Base-by-base conservation (phyloP, 2,797 vertebrate species). In the Phrynocephalus forsythii region DNA sequence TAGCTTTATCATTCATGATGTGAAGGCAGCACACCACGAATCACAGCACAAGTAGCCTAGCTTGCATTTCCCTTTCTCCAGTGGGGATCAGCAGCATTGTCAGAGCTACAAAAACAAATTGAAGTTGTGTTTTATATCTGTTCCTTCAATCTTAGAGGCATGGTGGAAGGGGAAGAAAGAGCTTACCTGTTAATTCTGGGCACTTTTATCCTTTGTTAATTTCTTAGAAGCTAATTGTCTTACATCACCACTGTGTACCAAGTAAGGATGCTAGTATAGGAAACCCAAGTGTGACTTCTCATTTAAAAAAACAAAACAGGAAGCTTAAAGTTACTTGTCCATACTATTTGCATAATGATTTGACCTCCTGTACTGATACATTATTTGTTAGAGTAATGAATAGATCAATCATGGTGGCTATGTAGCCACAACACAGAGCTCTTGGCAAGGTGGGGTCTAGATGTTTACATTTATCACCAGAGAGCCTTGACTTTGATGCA, bases 371-470 rank as follows among this genome's bases (percentile, higher is more conserved):
- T 78, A 91, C 91, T 95, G 93, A 95, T 96, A 96, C 96, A 96
- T 96, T 96, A 96, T 96, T 93, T 94, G 95, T 95, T 94, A 94
- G 93, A 95, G 88, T 96, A 97, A 97, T 95, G 95, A 96, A 92
- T 92, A 95, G 93, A 97, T 97, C 95, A 94, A 95, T 97, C 96
- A 95, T 77, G n/a, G 79, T 84, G 93, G 83, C 86, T 86, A 83
- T 91, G 88, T 91, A 94, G 94, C 91, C 91, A 91, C 94, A 95
- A 94, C 91, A 93, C 89, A 89, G 73, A 94, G 91, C 95, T 96
- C 94, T 95, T 94, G 94, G 96, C 94, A 94, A 96, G 95, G 93
- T 88, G 89, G 33, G 85, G 91, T 94, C 92, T 95, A 87, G 87
- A 63, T 94, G 94, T 94, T 96, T 96, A 92, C 94, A 96, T 97